Evolutionary conservation across 2,113 vertebrate species (phyloP).

Genomic region (Calidris pygmaea): DNA sequence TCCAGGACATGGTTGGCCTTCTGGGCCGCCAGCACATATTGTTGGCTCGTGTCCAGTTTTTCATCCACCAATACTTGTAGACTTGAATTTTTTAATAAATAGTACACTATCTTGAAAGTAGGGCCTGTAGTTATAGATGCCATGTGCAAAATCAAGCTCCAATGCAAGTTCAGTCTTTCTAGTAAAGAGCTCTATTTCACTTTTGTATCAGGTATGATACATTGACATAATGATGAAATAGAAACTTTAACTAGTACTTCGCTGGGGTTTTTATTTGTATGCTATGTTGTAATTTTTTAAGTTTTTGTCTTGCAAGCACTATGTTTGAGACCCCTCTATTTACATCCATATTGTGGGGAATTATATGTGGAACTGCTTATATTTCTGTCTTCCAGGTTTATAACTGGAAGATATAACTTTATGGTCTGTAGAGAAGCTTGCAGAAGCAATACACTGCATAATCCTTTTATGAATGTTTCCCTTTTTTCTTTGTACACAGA

Average conservation of each 20-base stretch:
- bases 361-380: background rate
- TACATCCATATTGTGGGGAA: background rate
- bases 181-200: background rate
- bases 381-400: background rate
- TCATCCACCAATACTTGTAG: background rate
- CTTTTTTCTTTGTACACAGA: constrained; percentile 67
- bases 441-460: background rate
- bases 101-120: background rate
- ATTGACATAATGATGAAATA: background rate
- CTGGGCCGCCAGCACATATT: rapidly evolving
- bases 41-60: background rate
- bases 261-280: background rate
- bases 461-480: background rate
- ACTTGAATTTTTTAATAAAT: background rate
- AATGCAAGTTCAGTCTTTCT: background rate
- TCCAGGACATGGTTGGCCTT: rapidly evolving
- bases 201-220: background rate
- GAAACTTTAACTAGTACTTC: background rate
- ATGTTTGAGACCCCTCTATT: background rate
- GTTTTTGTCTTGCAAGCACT: background rate
- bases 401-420: background rate
- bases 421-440: background rate
- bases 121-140: background rate
- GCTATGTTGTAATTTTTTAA: background rate
- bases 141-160: background rate